phyloP scores from a whole-genome alignment of 2,888 invertebrate genomes.

The Ophion obscuratus region DNA sequence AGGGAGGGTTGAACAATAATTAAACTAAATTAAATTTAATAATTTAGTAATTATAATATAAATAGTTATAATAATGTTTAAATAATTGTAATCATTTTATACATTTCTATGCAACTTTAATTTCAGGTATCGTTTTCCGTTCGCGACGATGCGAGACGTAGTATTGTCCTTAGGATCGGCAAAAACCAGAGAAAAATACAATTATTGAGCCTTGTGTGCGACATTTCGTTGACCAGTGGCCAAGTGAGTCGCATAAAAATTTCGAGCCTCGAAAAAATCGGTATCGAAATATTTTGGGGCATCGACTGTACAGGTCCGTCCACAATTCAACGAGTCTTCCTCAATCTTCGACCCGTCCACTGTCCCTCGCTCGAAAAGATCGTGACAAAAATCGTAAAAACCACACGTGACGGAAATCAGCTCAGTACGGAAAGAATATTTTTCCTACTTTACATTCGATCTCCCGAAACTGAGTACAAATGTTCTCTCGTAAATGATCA shows the following conservation, averaged over 20 bases:
- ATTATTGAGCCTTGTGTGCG: constrained; percentile 72
- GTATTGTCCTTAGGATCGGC: constrained; percentile 84
- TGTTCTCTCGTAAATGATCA: constrained; percentile 9
- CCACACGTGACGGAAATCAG: constrained; percentile 22
- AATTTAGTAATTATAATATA: too few species aligned
- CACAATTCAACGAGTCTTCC: constrained; percentile 67
- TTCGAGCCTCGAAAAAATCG: constrained; percentile 14
- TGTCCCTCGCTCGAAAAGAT: constrained; percentile 66
- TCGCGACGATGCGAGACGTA: constrained; percentile 87
- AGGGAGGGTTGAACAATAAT: too few species aligned
- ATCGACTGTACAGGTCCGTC: constrained; percentile 51
- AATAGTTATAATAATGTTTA: too few species aligned
- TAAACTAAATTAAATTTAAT: too few species aligned
- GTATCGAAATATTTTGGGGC: constrained; percentile 73
- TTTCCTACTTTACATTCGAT: constrained; percentile 69
- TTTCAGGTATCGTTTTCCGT: constrained; percentile 87
- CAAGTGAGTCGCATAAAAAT: constrained; percentile 67
- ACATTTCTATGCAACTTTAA: background rate
- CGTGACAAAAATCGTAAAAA: constrained; percentile 53
- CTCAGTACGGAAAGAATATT: constrained; percentile 54
- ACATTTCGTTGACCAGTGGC: constrained; percentile 37
- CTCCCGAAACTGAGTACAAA: constrained; percentile 57
- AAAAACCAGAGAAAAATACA: constrained; percentile 71
- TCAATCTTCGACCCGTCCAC: constrained; percentile 72
- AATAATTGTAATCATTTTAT: too few species aligned